phyloP scores from a whole-genome alignment of 1,140 invertebrate species.

The Formica exsecta region DNA sequence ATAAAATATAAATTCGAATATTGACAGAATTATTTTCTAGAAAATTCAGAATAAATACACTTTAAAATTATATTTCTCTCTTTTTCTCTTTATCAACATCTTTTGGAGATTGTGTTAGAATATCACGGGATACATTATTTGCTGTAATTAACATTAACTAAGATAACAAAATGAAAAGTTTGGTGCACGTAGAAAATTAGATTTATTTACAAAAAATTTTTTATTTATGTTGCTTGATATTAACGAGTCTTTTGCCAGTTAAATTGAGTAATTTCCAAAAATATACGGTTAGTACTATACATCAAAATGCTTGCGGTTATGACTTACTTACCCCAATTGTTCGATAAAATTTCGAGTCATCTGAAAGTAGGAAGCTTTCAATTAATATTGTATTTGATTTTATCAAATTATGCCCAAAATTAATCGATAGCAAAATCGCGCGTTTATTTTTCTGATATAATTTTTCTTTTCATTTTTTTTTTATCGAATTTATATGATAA shows the following conservation, averaged over 20 bases:
- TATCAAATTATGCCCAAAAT: conserved; percentile 38
- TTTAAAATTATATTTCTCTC: not conserved
- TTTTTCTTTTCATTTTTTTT: not conserved
- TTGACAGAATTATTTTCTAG: no score
- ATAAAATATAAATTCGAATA: not conserved
- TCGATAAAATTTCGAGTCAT: conserved; percentile 64
- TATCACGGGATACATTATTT: not conserved
- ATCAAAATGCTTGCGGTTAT: conserved; percentile 64
- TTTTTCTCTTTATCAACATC: not conserved
- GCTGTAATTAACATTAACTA: not conserved
- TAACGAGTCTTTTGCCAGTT: conserved; percentile 50
- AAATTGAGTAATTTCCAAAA: conserved; percentile 73
- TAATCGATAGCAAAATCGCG: not conserved
- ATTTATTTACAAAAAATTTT: not conserved
- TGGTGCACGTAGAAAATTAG: not conserved
- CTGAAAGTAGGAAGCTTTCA: conserved; percentile 14
- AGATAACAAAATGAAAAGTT: not conserved
- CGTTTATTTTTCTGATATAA: not conserved
- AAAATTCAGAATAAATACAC: not conserved
- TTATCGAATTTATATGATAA: no score
- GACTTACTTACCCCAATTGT: conserved; percentile 78
- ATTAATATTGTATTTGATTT: conserved; percentile 43
- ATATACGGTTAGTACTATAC: conserved; percentile 36
- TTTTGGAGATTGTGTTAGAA: not conserved
- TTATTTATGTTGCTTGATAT: conserved; percentile 30